phyloP scores from a whole-genome alignment of 2,113 vertebrate species.

The Penelope pileata region DNA sequence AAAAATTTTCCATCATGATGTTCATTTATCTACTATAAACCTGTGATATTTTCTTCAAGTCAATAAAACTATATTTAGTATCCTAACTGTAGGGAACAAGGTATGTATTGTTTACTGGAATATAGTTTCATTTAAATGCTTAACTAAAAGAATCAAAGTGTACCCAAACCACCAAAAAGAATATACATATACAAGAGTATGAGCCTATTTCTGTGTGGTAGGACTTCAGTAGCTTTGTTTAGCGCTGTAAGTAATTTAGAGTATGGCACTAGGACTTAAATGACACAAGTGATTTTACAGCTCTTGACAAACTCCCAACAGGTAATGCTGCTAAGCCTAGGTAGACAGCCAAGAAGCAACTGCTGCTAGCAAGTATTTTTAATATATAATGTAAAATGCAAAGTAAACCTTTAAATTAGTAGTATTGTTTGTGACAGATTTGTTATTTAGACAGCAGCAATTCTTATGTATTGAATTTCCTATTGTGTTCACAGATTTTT shows the following conservation, averaged over 20 bases:
- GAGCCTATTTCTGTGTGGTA: neutral
- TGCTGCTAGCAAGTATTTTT: neutral
- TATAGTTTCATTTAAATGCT: constrained; percentile 2
- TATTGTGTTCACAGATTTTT: neutral
- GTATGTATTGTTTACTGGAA: neutral
- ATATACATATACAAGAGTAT: neutral
- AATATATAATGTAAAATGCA: neutral
- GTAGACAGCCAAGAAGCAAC: neutral
- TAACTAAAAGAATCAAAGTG: neutral
- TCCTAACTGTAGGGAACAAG: neutral
- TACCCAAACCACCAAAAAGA: neutral
- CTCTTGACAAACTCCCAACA: neutral
- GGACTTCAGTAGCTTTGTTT: neutral
- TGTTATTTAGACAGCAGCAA: neutral
- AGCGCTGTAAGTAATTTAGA: neutral
- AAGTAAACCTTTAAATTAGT: neutral
- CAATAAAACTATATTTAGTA: neutral
- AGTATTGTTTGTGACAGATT: neutral
- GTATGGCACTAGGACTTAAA: neutral
- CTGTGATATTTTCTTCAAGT: neutral
- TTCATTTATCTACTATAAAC: neutral
- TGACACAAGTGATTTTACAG: neutral
- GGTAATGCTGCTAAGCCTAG: too few species aligned
- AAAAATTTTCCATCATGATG: constrained; percentile 16
- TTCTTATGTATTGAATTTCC: neutral